These are phyloP conservation scores for Orussus abietinus DNA, from an alignment of 1,140 invertebrate genomes.

Conservation along the genomic window DNA sequence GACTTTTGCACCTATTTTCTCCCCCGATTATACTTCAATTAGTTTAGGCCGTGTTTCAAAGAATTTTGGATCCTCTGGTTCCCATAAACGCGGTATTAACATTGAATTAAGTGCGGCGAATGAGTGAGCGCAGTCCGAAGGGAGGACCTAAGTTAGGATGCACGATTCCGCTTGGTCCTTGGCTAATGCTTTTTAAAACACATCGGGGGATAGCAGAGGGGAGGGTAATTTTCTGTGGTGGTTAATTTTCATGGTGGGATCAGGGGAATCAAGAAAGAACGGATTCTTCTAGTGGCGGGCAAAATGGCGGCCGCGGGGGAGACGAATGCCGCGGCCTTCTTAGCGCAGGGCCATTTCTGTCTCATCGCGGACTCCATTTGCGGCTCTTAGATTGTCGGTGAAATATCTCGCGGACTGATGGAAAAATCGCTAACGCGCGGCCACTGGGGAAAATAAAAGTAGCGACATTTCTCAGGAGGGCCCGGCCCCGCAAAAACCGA, in stretches of 20 bases:
- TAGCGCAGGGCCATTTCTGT: constrained; percentile 47
- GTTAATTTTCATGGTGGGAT: neutral
- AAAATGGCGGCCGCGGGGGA: constrained; percentile 24
- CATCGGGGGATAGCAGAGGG: neutral
- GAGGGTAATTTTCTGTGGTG: neutral
- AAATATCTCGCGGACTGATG: constrained; percentile 50
- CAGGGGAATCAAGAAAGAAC: too few species aligned
- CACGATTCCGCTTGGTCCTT: too few species aligned
- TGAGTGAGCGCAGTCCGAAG: too few species aligned
- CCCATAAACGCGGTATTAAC: too few species aligned
- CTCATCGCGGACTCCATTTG: constrained; percentile 54
- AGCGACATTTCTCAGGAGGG: constrained; percentile 45
- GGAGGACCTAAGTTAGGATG: too few species aligned
- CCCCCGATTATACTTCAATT: too few species aligned
- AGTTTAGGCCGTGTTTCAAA: too few species aligned
- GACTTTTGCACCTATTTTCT: too few species aligned
- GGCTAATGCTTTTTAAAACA: too few species aligned
- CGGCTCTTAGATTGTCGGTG: constrained; percentile 53
- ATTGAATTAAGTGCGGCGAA: too few species aligned
- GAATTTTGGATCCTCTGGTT: too few species aligned
- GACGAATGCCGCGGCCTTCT: constrained; percentile 48
- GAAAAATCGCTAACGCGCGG: constrained; percentile 52
- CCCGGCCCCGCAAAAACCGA: constrained; percentile 40
- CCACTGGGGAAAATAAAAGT: constrained; percentile 52
- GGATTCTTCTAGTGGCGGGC: neutral